Base-by-base conservation (phyloP, 2,888 invertebrate genomes). In the Allophyes oxyacanthae region DNA sequence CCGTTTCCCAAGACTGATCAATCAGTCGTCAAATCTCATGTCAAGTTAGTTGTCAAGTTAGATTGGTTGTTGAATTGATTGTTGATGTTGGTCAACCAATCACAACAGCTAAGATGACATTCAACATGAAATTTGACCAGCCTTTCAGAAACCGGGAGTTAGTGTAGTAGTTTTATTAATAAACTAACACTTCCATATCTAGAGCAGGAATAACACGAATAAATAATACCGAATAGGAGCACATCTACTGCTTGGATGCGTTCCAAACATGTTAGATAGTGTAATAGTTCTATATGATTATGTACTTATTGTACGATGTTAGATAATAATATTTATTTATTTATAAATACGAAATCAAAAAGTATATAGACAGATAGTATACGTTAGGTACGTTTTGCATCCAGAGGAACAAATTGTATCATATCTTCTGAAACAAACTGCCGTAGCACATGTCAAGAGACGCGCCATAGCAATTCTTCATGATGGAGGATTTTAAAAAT, bases 181-280 rank as follows among this genome's bases (percentile, higher is more conserved):
- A 73, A 61, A 69, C 55, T 38, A 59, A 55, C 48, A 43, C 53
- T 45, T 42, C 33, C n/a, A 33, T 43, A 38, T 52, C 42, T 40
- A 48, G 44, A 55, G 37, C 37, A 37, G 51, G 43, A 75, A 72
- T 56, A 69, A 59, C 43, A 51, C 43, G 20, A 57, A 58, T 56
- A 62, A 55, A 72, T 69, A 64, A 56, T 56, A 72, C 51, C 11
- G 33, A 51, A 55, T 53, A 46, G 50, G 52, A 72, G 56, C 55
- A 68, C 34, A 52, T 54, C 42, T 15, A 46, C 11, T 34, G 52
- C 7, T 74, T 74, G 76, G 73, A 76, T 32, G 11, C 33, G 43
- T 48, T 74, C 76, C 73, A 74, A 72, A 44, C 59, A 49, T 72
- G 38, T 46, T 53, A 56, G 69, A 69, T 58, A 65, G 50, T 59